phyloP scores from a whole-genome alignment of 2,888 invertebrate genomes.

The Theretra japonica region DNA sequence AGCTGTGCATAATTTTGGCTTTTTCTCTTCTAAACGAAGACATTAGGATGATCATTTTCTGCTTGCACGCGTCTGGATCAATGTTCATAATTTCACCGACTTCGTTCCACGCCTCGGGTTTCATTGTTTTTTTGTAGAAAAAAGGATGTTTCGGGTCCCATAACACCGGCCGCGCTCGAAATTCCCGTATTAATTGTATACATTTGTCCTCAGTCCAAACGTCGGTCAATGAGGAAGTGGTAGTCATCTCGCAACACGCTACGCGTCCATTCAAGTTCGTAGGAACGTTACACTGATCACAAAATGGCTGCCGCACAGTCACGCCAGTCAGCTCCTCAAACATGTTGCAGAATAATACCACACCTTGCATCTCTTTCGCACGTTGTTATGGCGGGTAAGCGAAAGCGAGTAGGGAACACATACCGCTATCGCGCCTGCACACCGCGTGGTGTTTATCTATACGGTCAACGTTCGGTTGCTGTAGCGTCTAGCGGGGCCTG shows the following conservation, averaged over 20 bases:
- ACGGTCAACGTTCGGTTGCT: slow-evolving; percentile 26
- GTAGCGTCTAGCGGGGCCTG: slow-evolving; percentile 24
- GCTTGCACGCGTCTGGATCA: slow-evolving; percentile 48
- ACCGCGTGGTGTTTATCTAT: slow-evolving; percentile 12
- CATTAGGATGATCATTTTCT: slow-evolving; percentile 55
- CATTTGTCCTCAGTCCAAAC: slow-evolving; percentile 56
- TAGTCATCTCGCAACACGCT: slow-evolving; percentile 45
- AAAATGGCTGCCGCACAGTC: slow-evolving; percentile 51
- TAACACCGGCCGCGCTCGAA: slow-evolving; percentile 45
- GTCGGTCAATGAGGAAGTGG: slow-evolving; percentile 35
- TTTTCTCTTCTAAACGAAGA: slow-evolving; percentile 61
- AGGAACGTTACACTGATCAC: slow-evolving; percentile 56
- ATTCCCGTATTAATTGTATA: slow-evolving; percentile 53
- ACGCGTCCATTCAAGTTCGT: slow-evolving; percentile 52
- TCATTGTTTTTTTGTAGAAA: slow-evolving; percentile 50
- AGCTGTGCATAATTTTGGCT: slow-evolving; percentile 48
- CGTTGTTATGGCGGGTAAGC: slow-evolving; percentile 45
- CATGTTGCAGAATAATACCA: background rate
- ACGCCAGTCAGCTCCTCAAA: background rate
- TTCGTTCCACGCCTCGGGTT: slow-evolving; percentile 49
- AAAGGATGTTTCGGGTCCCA: slow-evolving; percentile 52
- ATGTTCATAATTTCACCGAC: slow-evolving; percentile 45
- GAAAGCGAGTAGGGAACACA: slow-evolving; percentile 11
- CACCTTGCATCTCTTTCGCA: slow-evolving; percentile 34
- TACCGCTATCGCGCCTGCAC: background rate